Base-by-base conservation (phyloP, 2,888 invertebrate species). In the Agrotis puta region DNA sequence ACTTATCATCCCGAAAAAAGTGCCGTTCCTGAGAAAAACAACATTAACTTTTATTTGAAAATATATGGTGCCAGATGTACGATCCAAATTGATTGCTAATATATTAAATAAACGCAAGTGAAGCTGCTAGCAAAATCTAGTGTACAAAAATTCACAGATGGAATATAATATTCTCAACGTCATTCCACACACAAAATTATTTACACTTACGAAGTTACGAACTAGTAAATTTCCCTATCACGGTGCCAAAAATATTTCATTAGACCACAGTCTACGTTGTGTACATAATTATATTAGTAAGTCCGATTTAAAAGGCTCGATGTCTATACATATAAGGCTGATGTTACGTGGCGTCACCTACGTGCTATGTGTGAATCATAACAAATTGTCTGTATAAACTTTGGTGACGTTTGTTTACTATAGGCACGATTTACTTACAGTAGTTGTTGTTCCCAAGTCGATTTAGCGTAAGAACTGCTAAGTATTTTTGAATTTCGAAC, bases 291-390 rank as follows among this genome's bases (percentile, higher is more conserved):
- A 69, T 65, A 72, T 81, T 77, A 82, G 68, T 71, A 65, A 50
- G 63, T 66, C 27, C 39, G 27, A 53, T 66, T 43, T 77, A 72
- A 72, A 69, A 66, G 68, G 48, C 51, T 57, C 54, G 16, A 20
- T 56, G 64, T 33, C 69, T 64, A 56, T 50, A 9, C 14, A 45
- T 48, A 66, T 57, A 56, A n/a, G 61, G 65, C 51, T 62, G 22
- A n/a, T 54, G 61, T 62, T 81, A 66, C 59, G 66, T 66, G 56
- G 63, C 27, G 24, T 71, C 63, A 65, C 62, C 59, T 64, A 84
- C 70, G 74, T 73, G 67, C 39, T 16, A 79, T 62, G 79, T 83
- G 82, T 79, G 74, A 82, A 84, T 80, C 76, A 76, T 74, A 59
- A 74, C 45, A 82, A 84, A 82, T 84, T 73, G 70, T 59, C 54